Base-by-base conservation (phyloP, 2,113 vertebrate species). In the Carollia perspicillata region DNA sequence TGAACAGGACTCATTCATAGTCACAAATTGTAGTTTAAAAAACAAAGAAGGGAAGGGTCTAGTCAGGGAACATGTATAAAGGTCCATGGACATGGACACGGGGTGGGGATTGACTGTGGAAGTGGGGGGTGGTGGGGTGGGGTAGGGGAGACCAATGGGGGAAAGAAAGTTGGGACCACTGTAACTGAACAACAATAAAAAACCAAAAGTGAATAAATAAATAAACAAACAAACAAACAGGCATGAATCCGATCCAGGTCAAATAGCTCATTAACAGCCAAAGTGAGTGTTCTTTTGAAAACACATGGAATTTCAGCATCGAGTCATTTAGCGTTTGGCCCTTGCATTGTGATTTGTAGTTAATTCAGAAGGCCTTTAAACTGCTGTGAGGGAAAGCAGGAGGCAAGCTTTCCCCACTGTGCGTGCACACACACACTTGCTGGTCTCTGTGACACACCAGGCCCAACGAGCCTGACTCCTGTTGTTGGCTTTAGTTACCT, bases 341-440 rank as follows among this genome's bases (percentile, higher is more conserved):
- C 51, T 95, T 44, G 65, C 0, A 33, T 23, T 63, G 40, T 42
- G 55, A 66, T 44, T 22, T 84, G 23, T 65, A 35, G 35, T 40
- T 40, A 42, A 8, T 79, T 23, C 13, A 53, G 91, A 40, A 69
- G 53, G 72, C 28, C 20, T 75, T 92, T 49, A 3, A 16, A 44
- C 3, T 11, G 26, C 60, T 33, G 22, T 42, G 18, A 4, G 51
- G 28, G 63, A 35, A 95, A 37, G 92, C 30, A 58, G 74, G n/a
- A 28, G 42, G 7, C 0, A 0, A 51, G 2, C 14, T 0, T 1
- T 17, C 9, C 47, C 17, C 13, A 13, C 28, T 10, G 28, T 2
- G 6, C 0, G 0, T 0, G 23, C 10, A 1, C 66, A 20, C 47
- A 20, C n/a, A 20, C 5, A 0, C 28, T 17, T 33, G 13, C 13